A percentile compares a stretch with the other conserved stretches of the same genome.
Evolutionary conservation across 2,888 invertebrate species (phyloP).

Genomic region (Aquatica leii): DNA sequence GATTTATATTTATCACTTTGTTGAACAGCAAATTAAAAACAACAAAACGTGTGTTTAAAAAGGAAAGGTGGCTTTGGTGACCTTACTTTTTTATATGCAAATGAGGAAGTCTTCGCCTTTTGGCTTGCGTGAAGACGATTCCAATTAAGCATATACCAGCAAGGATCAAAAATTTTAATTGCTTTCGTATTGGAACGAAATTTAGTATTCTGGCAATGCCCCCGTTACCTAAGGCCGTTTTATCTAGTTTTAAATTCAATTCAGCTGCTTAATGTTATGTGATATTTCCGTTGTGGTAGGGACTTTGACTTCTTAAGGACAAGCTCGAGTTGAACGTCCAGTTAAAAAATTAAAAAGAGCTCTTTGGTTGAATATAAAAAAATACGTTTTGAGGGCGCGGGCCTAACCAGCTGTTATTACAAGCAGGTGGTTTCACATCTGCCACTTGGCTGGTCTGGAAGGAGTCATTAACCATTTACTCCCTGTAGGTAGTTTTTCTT

Average conservation of each 20-base stretch:
- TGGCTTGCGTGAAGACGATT: too few relatives aligned
- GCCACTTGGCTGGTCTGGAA: constrained; percentile 40
- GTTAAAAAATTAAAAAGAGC: constrained; percentile 27
- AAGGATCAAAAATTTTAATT: too few relatives aligned
- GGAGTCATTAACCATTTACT: constrained; percentile 30
- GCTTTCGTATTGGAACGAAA: too few relatives aligned
- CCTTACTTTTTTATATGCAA: too few relatives aligned
- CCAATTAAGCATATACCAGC: too few relatives aligned
- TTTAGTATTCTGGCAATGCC: constrained; percentile 7
- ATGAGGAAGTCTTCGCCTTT: too few relatives aligned
- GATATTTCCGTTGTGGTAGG: constrained; percentile 22
- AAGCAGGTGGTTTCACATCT: constrained; percentile 53
- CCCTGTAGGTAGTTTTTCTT: constrained; percentile 27
- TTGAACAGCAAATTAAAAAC: too few relatives aligned
- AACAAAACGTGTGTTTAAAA: too few relatives aligned
- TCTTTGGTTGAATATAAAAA: constrained; percentile 33
- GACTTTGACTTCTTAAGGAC: constrained; percentile 25
- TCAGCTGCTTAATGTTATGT: constrained; percentile 17
- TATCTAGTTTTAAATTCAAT: constrained; percentile 16
- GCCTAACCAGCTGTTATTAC: constrained; percentile 50
- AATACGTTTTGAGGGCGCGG: constrained; percentile 44
- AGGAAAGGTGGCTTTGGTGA: too few relatives aligned
- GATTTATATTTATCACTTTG: too few relatives aligned
- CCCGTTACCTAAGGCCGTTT: constrained; percentile 9
- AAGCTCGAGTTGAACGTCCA: constrained; percentile 28